These are phyloP conservation scores for Poecile montanus DNA, from an alignment of 2,797 vertebrate species.

Conservation along the genomic window DNA sequence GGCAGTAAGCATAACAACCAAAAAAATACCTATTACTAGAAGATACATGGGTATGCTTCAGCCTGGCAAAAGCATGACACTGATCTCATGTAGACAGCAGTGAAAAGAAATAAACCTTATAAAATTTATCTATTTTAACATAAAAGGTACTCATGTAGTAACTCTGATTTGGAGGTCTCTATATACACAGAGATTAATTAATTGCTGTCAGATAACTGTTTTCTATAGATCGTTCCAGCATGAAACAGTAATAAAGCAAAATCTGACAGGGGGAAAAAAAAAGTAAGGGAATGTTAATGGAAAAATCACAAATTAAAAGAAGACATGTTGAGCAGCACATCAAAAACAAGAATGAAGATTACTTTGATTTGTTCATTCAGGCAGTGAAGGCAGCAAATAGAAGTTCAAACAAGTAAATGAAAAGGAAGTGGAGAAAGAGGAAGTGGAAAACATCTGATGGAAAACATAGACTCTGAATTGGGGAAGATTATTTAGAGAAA, in stretches of 20 bases:
- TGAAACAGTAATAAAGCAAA: background rate
- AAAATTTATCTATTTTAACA: background rate
- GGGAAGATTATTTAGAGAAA: slow-evolving; percentile 9
- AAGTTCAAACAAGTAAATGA: background rate
- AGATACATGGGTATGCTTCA: background rate
- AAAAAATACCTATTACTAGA: background rate
- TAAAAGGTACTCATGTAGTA: background rate
- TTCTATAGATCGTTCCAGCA: background rate
- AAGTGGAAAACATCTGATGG: background rate
- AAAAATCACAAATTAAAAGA: background rate
- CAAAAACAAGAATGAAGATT: background rate
- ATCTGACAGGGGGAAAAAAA: background rate
- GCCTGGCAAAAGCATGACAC: background rate
- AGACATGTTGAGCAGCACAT: background rate
- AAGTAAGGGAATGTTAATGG: background rate
- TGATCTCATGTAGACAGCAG: background rate
- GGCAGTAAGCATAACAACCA: background rate
- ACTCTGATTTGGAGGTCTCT: background rate
- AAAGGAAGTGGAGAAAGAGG: slow-evolving; percentile 10
- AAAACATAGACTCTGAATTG: background rate
- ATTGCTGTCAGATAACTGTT: background rate
- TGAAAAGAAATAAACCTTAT: background rate
- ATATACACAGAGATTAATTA: background rate
- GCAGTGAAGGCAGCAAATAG: background rate
- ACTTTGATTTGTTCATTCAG: background rate